Base-by-base conservation (phyloP, 2,888 invertebrate species). In the Brachynemurus nebulosus region DNA sequence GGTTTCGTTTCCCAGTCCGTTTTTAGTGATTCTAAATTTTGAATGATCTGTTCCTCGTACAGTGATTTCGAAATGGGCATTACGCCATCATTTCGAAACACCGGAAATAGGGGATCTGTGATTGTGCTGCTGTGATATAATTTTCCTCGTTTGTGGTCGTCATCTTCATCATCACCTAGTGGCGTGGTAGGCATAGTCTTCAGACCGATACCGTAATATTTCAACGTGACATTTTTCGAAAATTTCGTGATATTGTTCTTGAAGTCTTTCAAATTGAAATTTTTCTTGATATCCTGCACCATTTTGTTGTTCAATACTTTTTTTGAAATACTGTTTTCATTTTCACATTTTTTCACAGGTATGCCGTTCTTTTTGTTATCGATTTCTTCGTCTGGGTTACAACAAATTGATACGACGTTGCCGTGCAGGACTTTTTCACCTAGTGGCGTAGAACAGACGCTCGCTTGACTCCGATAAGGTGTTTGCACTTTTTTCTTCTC, bases 371-470 rank as follows among this genome's bases (percentile, higher is more conserved):
- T 47, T 4, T 45, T 40, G 11, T 42, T 41, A 16, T 49, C 47
- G 18, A 46, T 44, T 45, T 62, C 59, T 17, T 65, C 68, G 37
- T 72, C 73, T 0, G 76, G 72, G 55, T 77, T 74, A 49, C 76
- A 75, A 57, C 83, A 83, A 53, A 86, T 85, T 0, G 83, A 80
- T 51, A 85, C 68, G 33, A 80, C 76, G 47, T 76, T 81, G 8
- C 74, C 80, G 52, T 82, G 80, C 5, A 86, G 57, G 2, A 85
- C 70, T 59, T 83, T 81, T 58, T 86, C 85, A 1, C 80, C 74
- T 72, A 85, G 74, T 0, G 86, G 86, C 0, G 86, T 86, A 0
- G 81, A 81, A 50, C 82, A 83, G 0, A 85, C 77, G 49, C 82
- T 83, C 0, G 82, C 82, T 50, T 80, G 80, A 11, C 79, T 75